Conservation (phyloP, 2,888 invertebrate genomes). For the Heliconius sara region DNA sequence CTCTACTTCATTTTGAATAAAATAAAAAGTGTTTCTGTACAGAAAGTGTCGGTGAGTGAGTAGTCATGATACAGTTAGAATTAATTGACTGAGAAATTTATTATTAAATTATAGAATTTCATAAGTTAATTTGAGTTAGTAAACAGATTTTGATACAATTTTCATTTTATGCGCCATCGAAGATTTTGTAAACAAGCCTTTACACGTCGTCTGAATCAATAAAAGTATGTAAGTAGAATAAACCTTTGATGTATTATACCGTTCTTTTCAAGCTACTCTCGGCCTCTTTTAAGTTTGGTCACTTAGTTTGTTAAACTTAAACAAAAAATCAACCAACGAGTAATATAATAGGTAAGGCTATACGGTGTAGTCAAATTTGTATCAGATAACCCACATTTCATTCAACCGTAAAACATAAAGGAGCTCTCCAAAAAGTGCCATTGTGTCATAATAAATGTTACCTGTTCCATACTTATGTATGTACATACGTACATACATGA, state of each 20-base stretch:
- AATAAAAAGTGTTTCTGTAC: not conserved
- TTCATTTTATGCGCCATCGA: not conserved
- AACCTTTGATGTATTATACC: too few relatives aligned
- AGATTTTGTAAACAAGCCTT: not conserved
- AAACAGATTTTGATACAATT: not conserved
- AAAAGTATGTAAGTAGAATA: not conserved
- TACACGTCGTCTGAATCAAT: not conserved
- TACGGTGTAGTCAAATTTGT: not conserved
- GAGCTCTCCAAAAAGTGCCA: constrained; percentile 1
- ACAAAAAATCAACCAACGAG: not conserved
- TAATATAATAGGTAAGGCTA: not conserved
- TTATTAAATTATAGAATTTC: too few relatives aligned
- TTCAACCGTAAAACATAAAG: constrained; percentile 8
- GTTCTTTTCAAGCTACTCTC: not conserved
- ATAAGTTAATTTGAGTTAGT: not conserved
- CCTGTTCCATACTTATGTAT: constrained; percentile 30
- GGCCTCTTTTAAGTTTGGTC: not conserved
- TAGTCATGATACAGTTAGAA: not conserved
- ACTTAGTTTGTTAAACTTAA: not conserved
- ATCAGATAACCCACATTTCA: constrained; percentile 3
- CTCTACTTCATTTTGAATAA: not conserved
- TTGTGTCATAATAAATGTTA: constrained; percentile 31
- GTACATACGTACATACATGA: constrained; percentile 36
- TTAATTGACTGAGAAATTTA: not conserved
- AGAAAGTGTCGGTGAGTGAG: too few relatives aligned